Evolutionary conservation across 2,888 invertebrate species (phyloP).

Genomic region (Tenthredo amoena): DNA sequence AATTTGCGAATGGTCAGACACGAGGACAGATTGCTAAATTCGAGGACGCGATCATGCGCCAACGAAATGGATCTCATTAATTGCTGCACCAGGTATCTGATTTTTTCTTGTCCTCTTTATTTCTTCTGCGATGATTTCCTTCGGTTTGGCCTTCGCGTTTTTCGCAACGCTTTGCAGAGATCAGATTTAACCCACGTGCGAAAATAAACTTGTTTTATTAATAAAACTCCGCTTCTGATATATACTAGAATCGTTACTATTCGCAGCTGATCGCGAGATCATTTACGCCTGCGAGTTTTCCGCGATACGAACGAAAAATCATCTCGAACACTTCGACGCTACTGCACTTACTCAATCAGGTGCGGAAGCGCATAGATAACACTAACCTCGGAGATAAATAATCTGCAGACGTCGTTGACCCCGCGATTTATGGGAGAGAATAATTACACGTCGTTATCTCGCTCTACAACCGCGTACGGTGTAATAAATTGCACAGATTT

Average conservation of each 20-base stretch:
- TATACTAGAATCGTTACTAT: background rate
- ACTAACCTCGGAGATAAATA: background rate
- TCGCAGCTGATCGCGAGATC: background rate
- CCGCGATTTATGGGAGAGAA: background rate
- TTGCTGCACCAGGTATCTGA: constrained; percentile 28
- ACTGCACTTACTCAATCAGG: background rate
- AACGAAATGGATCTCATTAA: constrained; percentile 16
- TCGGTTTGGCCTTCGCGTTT: background rate
- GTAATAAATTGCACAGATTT: background rate
- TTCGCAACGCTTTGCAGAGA: background rate
- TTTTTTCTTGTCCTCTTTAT: background rate
- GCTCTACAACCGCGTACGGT: background rate
- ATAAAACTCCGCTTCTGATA: background rate
- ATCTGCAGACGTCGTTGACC: constrained; percentile 1
- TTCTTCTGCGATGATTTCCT: background rate
- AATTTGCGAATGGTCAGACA: background rate
- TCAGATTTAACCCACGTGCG: background rate
- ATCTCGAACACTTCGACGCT: background rate
- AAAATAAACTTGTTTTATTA: constrained; percentile 14
- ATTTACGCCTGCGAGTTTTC: background rate
- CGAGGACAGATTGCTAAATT: background rate
- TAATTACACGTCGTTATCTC: background rate
- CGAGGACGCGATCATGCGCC: background rate
- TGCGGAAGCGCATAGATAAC: background rate
- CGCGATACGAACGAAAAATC: background rate